phyloP scores from a whole-genome alignment of 2,113 vertebrate genomes.

The Bostrychus sinensis region DNA sequence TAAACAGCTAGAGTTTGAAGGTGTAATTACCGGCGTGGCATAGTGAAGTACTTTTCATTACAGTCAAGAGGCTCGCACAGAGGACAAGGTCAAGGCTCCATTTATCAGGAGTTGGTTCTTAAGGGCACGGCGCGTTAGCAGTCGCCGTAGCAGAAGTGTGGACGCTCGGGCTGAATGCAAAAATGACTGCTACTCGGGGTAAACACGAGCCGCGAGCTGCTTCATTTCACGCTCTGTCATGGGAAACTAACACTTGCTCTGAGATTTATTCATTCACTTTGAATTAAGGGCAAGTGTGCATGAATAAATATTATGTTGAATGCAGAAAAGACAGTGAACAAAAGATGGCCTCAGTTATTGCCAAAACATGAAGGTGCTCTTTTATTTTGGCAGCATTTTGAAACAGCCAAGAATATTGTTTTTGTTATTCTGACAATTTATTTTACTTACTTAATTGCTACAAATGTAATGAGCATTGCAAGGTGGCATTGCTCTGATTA shows the following conservation, averaged over 20 bases:
- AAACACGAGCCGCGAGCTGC: not conserved
- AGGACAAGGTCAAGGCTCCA: constrained; percentile 11
- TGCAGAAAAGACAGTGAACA: not conserved
- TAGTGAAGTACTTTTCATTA: not conserved
- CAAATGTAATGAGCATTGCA: no score
- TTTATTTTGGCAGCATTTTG: not conserved
- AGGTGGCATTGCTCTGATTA: no score
- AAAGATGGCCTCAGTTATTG: not conserved
- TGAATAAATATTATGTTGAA: not conserved
- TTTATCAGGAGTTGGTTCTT: constrained; percentile 1
- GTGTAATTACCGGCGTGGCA: not conserved
- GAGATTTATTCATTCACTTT: constrained; percentile 1
- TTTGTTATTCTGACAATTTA: no score
- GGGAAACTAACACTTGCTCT: not conserved
- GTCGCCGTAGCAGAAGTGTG: not conserved
- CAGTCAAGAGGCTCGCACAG: not conserved
- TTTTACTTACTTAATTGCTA: not conserved
- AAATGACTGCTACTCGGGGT: not conserved
- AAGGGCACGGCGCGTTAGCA: not conserved
- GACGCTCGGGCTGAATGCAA: constrained; percentile 4
- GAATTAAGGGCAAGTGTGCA: constrained; percentile 13
- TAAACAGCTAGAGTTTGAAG: not conserved
- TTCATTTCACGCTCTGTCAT: constrained; percentile 7
- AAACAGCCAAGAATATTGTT: not conserved
- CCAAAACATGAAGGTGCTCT: not conserved